Percentiles rank a stretch among this genome's conserved stretches.
Evolutionary conservation across 2,797 vertebrate species (phyloP).

Genomic region (Melanotaenia boesemani): DNA sequence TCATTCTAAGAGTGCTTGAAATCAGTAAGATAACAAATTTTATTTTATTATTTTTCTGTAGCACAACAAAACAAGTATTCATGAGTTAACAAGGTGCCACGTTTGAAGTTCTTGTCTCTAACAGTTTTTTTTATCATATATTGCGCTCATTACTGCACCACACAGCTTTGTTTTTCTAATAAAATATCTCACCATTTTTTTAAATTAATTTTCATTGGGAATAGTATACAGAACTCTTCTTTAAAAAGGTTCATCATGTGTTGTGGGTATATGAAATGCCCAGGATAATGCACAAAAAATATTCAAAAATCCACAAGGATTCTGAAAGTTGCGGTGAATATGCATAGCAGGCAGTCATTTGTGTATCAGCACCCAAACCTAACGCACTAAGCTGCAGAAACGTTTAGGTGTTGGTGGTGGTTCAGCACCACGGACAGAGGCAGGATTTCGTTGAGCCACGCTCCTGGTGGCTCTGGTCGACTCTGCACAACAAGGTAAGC

Average conservation of each 20-base stretch:
- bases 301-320: neutral
- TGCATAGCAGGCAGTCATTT: neutral
- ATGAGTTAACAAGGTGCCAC: no score
- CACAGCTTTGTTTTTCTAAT: no score
- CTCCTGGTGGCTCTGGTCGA: neutral
- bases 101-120: neutral
- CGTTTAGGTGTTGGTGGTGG: neutral
- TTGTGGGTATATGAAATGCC: no score
- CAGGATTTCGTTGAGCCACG: neutral
- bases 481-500: conserved; percentile 9
- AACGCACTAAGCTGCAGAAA: neutral
- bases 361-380: neutral
- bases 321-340: neutral
- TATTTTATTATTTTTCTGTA: neutral
- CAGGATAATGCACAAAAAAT: neutral
- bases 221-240: no score
- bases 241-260: neutral
- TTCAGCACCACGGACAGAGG: conserved; percentile 63
- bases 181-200: no score
- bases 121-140: no score
- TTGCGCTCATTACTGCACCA: no score
- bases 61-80: neutral
- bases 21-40: neutral
- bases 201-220: no score
- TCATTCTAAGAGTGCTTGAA: neutral